Evolutionary conservation across 1,140 invertebrate genomes (phyloP).

Genomic region (Polypedilum vanderplanki): DNA sequence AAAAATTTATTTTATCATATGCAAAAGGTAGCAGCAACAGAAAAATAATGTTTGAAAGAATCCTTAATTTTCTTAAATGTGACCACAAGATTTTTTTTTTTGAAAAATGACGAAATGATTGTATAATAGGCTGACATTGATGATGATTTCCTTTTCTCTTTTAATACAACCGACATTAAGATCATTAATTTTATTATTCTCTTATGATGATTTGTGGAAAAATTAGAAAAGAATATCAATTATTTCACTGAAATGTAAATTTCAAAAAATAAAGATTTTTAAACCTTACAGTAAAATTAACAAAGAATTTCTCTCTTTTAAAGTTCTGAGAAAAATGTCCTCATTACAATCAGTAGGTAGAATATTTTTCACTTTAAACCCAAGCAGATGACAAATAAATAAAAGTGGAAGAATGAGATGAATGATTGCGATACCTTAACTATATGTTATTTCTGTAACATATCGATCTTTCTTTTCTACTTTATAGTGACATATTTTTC

Average conservation of each 20-base stretch:
- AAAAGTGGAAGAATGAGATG: background rate
- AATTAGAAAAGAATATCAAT: no score
- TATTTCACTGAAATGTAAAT: no score
- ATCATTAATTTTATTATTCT: no score
- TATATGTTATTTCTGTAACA: background rate
- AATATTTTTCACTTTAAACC: background rate
- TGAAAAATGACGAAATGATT: background rate
- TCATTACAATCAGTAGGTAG: background rate
- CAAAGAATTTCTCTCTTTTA: background rate
- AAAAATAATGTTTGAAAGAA: background rate
- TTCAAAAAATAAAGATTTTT: no score
- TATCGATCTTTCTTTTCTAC: conserved; percentile 5
- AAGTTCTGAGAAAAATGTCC: background rate
- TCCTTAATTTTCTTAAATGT: background rate
- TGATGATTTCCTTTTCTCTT: conserved; percentile 13
- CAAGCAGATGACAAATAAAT: conserved; percentile 18
- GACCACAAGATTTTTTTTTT: background rate
- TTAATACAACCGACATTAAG: background rate
- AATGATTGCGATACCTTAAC: background rate
- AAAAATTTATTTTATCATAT: background rate
- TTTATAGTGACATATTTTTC: background rate
- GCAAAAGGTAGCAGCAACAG: background rate
- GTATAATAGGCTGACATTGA: background rate
- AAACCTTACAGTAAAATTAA: no score
- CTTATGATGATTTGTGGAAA: no score